phyloP scores from a whole-genome alignment of 1,140 invertebrate genomes.

The Drosophila nikananu region DNA sequence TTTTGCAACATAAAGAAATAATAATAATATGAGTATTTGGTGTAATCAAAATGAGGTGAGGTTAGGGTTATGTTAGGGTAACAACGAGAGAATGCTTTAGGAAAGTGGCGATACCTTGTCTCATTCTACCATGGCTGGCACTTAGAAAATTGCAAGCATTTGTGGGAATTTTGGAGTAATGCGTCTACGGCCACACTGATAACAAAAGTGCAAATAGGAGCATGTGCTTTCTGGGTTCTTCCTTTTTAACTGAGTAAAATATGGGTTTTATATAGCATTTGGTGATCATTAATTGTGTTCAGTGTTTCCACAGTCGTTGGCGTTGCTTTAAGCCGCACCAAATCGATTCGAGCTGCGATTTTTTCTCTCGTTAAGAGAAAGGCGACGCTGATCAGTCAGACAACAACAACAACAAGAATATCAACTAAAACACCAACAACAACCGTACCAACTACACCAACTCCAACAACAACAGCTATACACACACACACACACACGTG shows the following conservation, averaged over 20 bases:
- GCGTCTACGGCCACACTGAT: not conserved
- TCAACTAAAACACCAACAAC: not conserved
- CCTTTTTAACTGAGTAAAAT: too few species aligned
- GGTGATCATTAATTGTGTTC: not conserved
- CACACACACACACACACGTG: constrained; percentile 16
- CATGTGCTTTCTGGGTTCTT: not conserved
- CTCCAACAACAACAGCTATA: not conserved
- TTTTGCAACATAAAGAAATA: not conserved
- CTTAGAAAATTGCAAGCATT: too few species aligned
- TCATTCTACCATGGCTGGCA: too few species aligned
- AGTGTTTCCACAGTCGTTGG: constrained; percentile 3
- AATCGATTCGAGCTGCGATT: constrained; percentile 60
- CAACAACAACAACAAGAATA: not conserved
- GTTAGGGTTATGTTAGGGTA: too few species aligned
- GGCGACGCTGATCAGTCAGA: constrained; percentile 41
- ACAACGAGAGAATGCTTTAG: too few species aligned
- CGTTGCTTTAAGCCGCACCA: constrained; percentile 28
- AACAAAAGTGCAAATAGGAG: not conserved
- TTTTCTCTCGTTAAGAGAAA: constrained; percentile 53
- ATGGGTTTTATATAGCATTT: not conserved
- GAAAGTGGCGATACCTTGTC: too few species aligned
- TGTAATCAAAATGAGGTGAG: too few species aligned
- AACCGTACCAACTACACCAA: not conserved
- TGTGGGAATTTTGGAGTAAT: not conserved
- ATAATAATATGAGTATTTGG: too few species aligned